Base-by-base conservation (phyloP, 1,140 invertebrate genomes). In the Orchestia grillus region DNA sequence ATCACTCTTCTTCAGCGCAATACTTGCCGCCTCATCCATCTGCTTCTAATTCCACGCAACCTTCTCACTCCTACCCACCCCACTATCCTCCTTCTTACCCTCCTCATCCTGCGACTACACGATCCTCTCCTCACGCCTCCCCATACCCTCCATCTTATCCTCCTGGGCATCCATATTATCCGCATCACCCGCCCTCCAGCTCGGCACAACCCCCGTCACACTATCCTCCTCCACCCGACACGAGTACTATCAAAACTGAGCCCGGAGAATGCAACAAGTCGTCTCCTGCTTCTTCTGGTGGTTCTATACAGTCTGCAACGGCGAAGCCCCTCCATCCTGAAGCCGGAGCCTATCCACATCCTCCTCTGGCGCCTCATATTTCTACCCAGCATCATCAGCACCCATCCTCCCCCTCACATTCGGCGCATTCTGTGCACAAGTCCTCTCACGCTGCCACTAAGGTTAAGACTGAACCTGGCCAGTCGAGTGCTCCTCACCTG, bases 1-100 rank as follows among this genome's bases (percentile, higher is more conserved):
- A 87, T 53, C 95, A 87, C 47, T 88, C 62, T n/a, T 88, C 62
- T n/a, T 88, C 95, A 16, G 62, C 95, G 0, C 95, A 36, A 8
- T 90, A 45, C 47, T 41, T 41, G 0, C 57, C 57, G 6, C 47
- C 87, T 15, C 87, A 44, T 47, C 44, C 42, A 57, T 47, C 42
- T 53, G 43, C 44, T 40, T 6, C 95, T n/a, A 44, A 43, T n/a
- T 41, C 53, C n/a, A 43, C 87, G 19, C 87, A 87, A 44, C 53
- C 87, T 47, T 11, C 23, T 23, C 57, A 87, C 44, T 77, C 53
- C 11, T 88, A 87, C 41, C 87, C 95, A n/a, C 95, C 87, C 6
- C 87, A 87, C 96, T 53, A 95, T 96, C 87, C 77, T 96, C 53
- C 95, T 87, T 43, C 95, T 95, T 44, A 92, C 88, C 53, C 96